A percentile compares a stretch with the other conserved stretches of the same genome.
phyloP scores from a whole-genome alignment of 2,113 vertebrate genomes.

The Urocolius indicus region DNA sequence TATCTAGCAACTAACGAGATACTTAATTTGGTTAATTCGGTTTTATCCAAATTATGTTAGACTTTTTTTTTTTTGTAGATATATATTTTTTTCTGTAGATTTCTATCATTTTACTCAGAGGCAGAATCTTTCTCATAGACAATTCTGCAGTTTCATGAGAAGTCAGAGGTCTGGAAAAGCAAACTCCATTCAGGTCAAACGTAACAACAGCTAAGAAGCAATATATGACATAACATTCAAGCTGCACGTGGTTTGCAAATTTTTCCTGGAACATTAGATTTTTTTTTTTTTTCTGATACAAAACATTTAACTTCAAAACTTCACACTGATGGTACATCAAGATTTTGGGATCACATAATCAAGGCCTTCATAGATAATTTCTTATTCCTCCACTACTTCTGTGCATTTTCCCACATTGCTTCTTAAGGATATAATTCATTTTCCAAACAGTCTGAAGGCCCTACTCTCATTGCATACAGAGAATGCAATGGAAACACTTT shows the following conservation, averaged over 20 bases:
- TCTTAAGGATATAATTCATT: not conserved
- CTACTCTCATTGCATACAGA: not conserved
- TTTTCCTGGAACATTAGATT: not conserved
- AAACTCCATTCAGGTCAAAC: not conserved
- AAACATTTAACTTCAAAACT: constrained; percentile 2
- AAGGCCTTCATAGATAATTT: not conserved
- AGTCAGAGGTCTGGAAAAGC: not conserved
- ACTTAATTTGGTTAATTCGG: not conserved
- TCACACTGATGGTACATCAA: not conserved
- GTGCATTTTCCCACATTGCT: not conserved
- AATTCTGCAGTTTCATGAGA: not conserved
- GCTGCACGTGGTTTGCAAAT: not conserved
- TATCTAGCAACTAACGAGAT: not conserved
- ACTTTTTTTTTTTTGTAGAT: not conserved
- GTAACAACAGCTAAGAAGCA: not conserved
- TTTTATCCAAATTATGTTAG: not conserved
- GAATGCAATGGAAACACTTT: not conserved
- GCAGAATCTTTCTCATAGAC: not conserved
- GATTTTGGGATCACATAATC: not conserved
- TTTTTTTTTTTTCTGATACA: not conserved
- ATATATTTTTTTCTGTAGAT: not conserved
- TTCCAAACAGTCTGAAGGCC: not conserved
- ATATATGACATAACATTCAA: constrained; percentile 10
- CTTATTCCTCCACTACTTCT: not conserved
- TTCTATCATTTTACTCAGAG: not conserved